A percentile compares a stretch with the other conserved stretches of the same genome.
These are phyloP conservation scores for Oriolus oriolus DNA, from an alignment of 2,113 vertebrate species.

Conservation along the genomic window DNA sequence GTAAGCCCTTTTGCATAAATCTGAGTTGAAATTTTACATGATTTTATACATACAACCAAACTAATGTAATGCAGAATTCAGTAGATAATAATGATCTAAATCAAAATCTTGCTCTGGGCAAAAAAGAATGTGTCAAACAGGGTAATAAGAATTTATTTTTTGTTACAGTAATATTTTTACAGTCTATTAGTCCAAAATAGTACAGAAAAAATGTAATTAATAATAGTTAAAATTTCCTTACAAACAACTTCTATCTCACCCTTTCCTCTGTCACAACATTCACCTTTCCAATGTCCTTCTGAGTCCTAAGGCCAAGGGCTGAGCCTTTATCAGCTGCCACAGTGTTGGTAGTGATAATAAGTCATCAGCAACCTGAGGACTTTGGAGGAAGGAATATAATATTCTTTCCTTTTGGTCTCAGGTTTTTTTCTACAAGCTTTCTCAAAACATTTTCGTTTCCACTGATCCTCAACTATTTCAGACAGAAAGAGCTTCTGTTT, in stretches of 20 bases:
- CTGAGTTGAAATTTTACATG: not conserved
- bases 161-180: not conserved
- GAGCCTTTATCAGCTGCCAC: not conserved
- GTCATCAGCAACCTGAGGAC: not conserved
- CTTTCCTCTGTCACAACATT: not conserved
- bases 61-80: not conserved
- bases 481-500: not conserved
- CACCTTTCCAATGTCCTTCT: not conserved
- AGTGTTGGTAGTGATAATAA: not conserved
- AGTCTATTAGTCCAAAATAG: not conserved
- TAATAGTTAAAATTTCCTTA: not conserved
- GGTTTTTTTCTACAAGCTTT: not conserved
- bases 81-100: not conserved
- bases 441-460: not conserved
- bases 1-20: not conserved
- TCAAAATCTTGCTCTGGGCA: not conserved
- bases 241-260: not conserved
- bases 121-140: not conserved
- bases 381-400: not conserved
- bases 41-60: not conserved
- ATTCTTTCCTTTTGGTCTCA: not conserved
- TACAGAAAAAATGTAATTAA: not conserved
- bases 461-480: not conserved
- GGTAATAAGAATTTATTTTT: not conserved
- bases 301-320: not conserved